phyloP scores from a whole-genome alignment of 2,797 vertebrate genomes.

The Gymnothorax reevesii region DNA sequence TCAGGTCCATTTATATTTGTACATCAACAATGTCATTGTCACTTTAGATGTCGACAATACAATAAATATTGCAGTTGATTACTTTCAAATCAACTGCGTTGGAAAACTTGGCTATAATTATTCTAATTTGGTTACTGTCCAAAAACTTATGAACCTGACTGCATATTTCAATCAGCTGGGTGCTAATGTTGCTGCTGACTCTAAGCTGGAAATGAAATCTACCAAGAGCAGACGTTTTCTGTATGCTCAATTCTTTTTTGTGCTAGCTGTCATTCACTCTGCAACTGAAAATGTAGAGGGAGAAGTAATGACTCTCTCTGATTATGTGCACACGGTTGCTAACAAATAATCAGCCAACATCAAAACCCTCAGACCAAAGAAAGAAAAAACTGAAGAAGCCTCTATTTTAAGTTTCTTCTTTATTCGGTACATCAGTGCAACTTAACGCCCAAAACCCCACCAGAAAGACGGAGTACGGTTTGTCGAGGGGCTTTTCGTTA shows the following conservation, averaged over 20 bases:
- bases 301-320: slow-evolving; percentile 15
- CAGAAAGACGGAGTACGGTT: neutral
- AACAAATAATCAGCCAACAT: neutral
- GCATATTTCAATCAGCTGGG: slow-evolving; percentile 42
- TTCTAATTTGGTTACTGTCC: too few species aligned
- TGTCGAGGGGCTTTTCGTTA: neutral
- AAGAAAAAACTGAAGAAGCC: neutral
- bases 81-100: too few species aligned
- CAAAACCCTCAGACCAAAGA: neutral
- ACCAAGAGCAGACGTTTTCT: slow-evolving; percentile 61
- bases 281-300: slow-evolving; percentile 47
- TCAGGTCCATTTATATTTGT: too few species aligned
- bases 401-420: neutral
- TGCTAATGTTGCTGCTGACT: slow-evolving; percentile 46
- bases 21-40: too few species aligned
- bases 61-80: too few species aligned
- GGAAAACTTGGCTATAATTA: too few species aligned
- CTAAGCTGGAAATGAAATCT: slow-evolving; percentile 71
- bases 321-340: slow-evolving; percentile 17
- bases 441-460: slow-evolving; percentile 11
- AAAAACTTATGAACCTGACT: too few species aligned
- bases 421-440: slow-evolving; percentile 2
- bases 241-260: neutral
- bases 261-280: slow-evolving; percentile 49
- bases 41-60: too few species aligned